Evolutionary conservation across 2,797 vertebrate species (phyloP), one percentile per base, ranked within the genome.

Genomic region (Picus viridis): DNA sequence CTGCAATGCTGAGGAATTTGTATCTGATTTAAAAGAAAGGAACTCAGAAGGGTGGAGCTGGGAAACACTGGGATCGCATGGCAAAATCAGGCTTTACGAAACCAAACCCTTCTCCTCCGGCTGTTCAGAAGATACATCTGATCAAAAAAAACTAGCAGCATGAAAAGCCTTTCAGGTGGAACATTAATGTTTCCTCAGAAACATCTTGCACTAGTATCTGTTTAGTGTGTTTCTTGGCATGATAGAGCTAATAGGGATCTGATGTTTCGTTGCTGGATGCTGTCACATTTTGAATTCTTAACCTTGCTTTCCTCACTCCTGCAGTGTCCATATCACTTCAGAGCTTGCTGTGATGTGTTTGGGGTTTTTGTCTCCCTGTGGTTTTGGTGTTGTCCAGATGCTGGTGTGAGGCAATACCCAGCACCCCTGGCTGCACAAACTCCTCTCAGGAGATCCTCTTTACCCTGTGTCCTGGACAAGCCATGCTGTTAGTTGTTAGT

Each of bases 31-130:
- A 69, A 23, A 69, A 85, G 13, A 43, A 65, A 34, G n/a, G 19
- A 65, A 23, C 45, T 87, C 56, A 79, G 4, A 41, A 87, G 39
- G 29, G 18, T 5, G 5, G 10, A 73, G 18, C n/a, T 82, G 62
- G 54, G 39, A 43, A 68, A n/a, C 27, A 47, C 6, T 22, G 49
- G 32, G 4, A 62, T 69, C 56, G 79, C 10, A 12, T 17, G n/a
- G 64, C 0, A 0, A 69, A 72, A 29, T 6, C 19, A 14, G n/a
- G 4, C 4, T 43, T 67, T 56, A 20, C 2, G 36, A 61, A 65
- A 29, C 45, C 30, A 65, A 56, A 22, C 47, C 14, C 17, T 39
- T 53, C 10, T n/a, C 6, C 53, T 70, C 34, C 23, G 45, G 39
- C 63, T 22, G 23, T 24, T 72, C 2, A 10, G 1, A 0, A 73